A percentile compares a stretch with the other conserved stretches of the same genome.
These are phyloP conservation scores for Neotoxoptera formosana DNA, from an alignment of 1,140 invertebrate species.

Conservation along the genomic window DNA sequence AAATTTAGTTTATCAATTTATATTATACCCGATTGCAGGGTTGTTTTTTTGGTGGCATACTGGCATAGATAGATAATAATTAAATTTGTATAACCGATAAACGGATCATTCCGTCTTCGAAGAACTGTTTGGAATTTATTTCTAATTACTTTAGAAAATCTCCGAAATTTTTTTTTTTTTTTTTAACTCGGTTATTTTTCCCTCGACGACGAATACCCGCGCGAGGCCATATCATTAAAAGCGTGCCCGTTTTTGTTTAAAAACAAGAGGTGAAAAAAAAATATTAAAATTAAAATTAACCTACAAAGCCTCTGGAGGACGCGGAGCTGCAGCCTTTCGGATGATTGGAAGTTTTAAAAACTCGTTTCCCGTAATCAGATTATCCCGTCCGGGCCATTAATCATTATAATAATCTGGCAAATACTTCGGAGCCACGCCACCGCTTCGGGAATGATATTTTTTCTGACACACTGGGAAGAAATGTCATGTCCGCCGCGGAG, in stretches of 20 bases:
- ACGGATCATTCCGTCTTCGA: background rate
- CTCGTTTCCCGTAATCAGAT: constrained; percentile 50
- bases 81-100: background rate
- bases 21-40: background rate
- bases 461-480: background rate
- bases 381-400: constrained; percentile 45
- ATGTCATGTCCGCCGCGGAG: background rate
- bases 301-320: constrained; percentile 37
- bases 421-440: constrained; percentile 12
- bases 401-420: constrained; percentile 53
- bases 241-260: background rate
- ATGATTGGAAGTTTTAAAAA: constrained; percentile 56
- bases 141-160: constrained; percentile 11
- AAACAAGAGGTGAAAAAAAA: constrained; percentile 37
- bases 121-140: background rate
- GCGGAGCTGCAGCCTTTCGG: constrained; percentile 8
- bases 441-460: constrained; percentile 29
- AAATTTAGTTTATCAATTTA: background rate
- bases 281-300: constrained; percentile 52
- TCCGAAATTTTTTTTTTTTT: background rate
- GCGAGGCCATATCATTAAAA: background rate
- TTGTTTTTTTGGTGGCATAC: background rate
- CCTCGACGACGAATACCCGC: background rate
- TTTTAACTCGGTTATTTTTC: constrained; percentile 44
- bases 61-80: background rate